Evolutionary conservation across 1,140 invertebrate genomes (phyloP).

Genomic region (Geopemphigus sp.): DNA sequence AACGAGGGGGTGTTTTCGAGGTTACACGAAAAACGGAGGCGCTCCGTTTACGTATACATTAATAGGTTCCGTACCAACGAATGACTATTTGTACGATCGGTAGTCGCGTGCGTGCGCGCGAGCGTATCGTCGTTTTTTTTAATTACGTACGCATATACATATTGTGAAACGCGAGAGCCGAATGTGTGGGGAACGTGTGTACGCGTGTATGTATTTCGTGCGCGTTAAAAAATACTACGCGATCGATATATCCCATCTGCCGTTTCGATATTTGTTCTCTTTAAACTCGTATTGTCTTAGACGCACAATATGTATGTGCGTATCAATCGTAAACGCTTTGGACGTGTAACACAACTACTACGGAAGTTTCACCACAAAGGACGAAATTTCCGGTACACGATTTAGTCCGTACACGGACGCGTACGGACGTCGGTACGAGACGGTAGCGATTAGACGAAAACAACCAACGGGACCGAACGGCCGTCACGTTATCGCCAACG

Average conservation of each 20-base stretch:
- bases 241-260: not conserved
- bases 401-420: no score
- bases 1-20: slow-evolving; percentile 13
- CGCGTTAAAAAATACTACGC: not conserved
- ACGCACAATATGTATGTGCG: not conserved
- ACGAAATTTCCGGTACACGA: not conserved
- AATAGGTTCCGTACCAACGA: no score
- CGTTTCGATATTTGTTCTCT: not conserved
- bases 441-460: no score
- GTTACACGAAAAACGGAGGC: not conserved
- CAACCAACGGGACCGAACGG: no score
- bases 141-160: not conserved
- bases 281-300: not conserved
- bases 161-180: not conserved
- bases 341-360: not conserved
- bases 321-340: not conserved
- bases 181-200: no score
- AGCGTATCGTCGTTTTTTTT: slow-evolving; percentile 2
- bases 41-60: no score
- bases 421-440: no score
- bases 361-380: not conserved
- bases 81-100: not conserved
- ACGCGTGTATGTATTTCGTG: not conserved
- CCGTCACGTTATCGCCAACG: no score
- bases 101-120: not conserved